A percentile compares a stretch with the other conserved stretches of the same genome.
phyloP scores from a whole-genome alignment of 2,113 vertebrate species.

The Eudyptes chrysolophus region DNA sequence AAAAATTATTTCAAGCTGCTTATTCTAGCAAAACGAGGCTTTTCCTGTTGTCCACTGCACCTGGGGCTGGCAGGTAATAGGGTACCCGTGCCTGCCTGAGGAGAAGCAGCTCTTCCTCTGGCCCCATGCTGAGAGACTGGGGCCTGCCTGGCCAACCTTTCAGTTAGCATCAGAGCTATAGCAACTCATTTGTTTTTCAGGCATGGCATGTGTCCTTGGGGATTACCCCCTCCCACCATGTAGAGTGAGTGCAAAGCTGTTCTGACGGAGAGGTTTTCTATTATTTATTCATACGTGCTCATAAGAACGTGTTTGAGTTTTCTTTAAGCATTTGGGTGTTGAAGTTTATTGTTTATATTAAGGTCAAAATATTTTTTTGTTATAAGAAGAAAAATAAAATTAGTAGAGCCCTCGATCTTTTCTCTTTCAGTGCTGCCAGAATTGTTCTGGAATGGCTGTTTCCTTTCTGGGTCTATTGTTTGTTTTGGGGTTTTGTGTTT shows the following conservation, averaged over 20 bases:
- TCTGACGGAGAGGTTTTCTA: neutral
- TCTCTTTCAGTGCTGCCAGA: neutral
- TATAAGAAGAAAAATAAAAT: neutral
- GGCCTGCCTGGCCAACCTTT: neutral
- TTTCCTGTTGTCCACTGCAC: neutral
- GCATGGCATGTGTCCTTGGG: neutral
- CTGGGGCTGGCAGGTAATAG: neutral
- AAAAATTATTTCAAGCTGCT: neutral
- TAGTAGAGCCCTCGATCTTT: neutral
- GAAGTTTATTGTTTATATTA: neutral
- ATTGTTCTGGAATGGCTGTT: neutral
- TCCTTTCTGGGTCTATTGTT: conserved; percentile 2
- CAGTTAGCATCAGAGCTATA: neutral
- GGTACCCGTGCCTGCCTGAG: neutral
- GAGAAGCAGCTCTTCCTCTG: neutral
- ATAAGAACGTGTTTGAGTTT: neutral
- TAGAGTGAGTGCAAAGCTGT: neutral
- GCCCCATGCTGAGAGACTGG: neutral
- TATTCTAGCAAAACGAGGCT: neutral
- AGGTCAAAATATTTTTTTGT: neutral
- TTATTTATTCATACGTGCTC: neutral
- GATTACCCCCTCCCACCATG: neutral
- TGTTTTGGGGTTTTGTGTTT: neutral
- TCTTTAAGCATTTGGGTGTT: neutral
- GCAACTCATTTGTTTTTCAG: neutral